These are phyloP conservation scores for Ctenomys sociabilis DNA, from an alignment of 2,113 vertebrate genomes.

Conservation along the genomic window DNA sequence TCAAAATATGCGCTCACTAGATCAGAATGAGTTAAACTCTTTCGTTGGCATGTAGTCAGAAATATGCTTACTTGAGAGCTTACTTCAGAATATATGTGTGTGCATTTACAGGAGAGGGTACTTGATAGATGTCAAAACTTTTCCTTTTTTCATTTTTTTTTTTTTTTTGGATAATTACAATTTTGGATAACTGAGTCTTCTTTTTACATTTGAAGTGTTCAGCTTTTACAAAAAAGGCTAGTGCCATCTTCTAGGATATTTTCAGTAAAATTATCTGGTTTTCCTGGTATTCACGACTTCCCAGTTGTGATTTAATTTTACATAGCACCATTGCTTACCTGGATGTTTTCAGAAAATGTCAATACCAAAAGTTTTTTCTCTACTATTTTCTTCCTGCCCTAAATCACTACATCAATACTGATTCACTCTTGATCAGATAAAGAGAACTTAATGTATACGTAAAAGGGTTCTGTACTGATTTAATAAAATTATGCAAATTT, in stretches of 20 bases:
- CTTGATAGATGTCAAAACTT: background rate
- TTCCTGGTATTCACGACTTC: constrained; percentile 11
- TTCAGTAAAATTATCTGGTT: constrained; percentile 27
- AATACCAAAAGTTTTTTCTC: constrained; percentile 38
- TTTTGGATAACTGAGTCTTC: background rate
- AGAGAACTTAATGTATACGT: background rate
- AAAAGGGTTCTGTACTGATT: background rate
- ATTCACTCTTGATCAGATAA: background rate
- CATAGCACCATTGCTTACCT: constrained; percentile 33
- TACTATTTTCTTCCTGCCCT: background rate
- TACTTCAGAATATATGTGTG: background rate
- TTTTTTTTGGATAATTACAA: background rate
- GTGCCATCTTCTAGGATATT: background rate
- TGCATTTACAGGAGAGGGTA: background rate
- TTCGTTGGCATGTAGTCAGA: background rate
- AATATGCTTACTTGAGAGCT: background rate
- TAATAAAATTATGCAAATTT: constrained; percentile 38
- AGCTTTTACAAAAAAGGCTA: background rate
- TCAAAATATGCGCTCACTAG: background rate
- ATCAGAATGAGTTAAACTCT: background rate
- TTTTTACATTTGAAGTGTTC: constrained; percentile 42
- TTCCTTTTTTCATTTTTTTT: background rate
- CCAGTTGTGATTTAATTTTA: constrained; percentile 2
- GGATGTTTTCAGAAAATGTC: constrained; percentile 50
- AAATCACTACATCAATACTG: background rate